phyloP scores from a whole-genome alignment of 92 coral and sea anemone species.

The Palythoa heliodiscus region DNA sequence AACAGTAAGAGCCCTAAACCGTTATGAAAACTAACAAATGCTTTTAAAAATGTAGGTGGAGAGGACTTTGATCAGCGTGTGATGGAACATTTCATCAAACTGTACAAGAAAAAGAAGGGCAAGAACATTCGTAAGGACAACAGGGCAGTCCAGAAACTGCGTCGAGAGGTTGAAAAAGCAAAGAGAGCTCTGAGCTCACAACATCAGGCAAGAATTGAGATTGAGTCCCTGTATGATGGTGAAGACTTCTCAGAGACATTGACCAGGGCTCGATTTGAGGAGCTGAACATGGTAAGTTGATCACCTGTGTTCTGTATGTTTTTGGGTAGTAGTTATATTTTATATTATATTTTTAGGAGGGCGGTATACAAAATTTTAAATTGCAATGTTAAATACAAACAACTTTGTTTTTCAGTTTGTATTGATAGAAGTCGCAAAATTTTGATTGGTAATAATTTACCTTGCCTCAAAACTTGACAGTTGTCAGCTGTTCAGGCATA shows the following conservation, averaged over 20 bases:
- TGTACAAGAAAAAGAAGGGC: conserved; percentile 99
- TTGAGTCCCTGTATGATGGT: conserved; percentile 95
- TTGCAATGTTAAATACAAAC: no score
- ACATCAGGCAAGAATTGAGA: conserved; percentile 98
- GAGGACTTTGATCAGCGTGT: conserved; percentile 99
- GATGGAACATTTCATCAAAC: conserved; percentile 95
- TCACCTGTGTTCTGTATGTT: not conserved
- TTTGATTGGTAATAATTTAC: no score
- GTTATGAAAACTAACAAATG: not conserved
- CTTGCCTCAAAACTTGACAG: no score
- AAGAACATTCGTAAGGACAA: conserved; percentile 98
- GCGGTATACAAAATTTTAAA: not conserved
- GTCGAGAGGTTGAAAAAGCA: conserved; percentile 99
- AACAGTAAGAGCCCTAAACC: not conserved
- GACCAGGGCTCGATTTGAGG: conserved; percentile 96
- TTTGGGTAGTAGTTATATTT: not conserved
- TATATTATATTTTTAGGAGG: not conserved
- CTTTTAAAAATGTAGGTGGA: conserved; percentile 69
- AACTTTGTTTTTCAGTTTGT: no score
- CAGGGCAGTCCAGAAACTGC: conserved; percentile 98
- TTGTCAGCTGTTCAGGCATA: no score
- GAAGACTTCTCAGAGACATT: conserved; percentile 99
- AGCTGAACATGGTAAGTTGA: conserved; percentile 81
- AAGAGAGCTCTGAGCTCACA: conserved; percentile 96
- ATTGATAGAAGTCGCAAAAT: no score